Percentiles rank a stretch among this genome's conserved stretches.
phyloP scores from a whole-genome alignment of 2,888 invertebrate genomes.

The Aquatica leii region DNA sequence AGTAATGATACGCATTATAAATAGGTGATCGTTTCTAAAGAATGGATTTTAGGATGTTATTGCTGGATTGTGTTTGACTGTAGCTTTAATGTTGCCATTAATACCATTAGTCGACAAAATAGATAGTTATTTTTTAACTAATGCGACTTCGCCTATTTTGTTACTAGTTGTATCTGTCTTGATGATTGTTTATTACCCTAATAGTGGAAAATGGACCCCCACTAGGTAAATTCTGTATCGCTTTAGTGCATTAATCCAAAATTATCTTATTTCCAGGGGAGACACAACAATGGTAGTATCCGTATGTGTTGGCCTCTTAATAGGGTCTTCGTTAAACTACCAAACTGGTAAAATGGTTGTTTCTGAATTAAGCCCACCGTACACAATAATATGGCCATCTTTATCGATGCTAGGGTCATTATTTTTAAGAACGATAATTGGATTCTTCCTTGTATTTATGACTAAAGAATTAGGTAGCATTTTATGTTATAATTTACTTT shows the following conservation, averaged over 20 bases:
- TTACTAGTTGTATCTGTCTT: slow-evolving; percentile 71
- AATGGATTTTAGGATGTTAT: slow-evolving; percentile 83
- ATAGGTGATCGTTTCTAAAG: too few species aligned
- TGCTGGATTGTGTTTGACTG: slow-evolving; percentile 76
- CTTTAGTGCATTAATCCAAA: too few species aligned
- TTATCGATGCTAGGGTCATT: slow-evolving; percentile 73
- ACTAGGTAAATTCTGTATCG: slow-evolving; percentile 71
- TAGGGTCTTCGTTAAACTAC: slow-evolving; percentile 86
- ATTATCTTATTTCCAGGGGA: slow-evolving; percentile 68
- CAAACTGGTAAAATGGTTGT: slow-evolving; percentile 76
- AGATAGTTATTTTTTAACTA: slow-evolving; percentile 76
- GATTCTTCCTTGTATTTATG: slow-evolving; percentile 76
- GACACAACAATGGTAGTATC: slow-evolving; percentile 90
- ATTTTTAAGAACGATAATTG: slow-evolving; percentile 76
- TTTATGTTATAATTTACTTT: slow-evolving; percentile 73
- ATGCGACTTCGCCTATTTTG: slow-evolving; percentile 69
- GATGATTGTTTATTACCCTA: slow-evolving; percentile 81
- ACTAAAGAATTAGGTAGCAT: slow-evolving; percentile 75
- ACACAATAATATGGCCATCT: slow-evolving; percentile 81
- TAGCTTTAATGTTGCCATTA: slow-evolving; percentile 73
- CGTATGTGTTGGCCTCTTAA: slow-evolving; percentile 78
- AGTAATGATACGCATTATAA: too few species aligned
- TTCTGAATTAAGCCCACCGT: slow-evolving; percentile 69
- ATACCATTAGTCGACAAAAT: slow-evolving; percentile 78
- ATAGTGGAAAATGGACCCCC: slow-evolving; percentile 87